Base-by-base conservation (phyloP, 2,888 invertebrate genomes). In the Augiades crinisus region DNA sequence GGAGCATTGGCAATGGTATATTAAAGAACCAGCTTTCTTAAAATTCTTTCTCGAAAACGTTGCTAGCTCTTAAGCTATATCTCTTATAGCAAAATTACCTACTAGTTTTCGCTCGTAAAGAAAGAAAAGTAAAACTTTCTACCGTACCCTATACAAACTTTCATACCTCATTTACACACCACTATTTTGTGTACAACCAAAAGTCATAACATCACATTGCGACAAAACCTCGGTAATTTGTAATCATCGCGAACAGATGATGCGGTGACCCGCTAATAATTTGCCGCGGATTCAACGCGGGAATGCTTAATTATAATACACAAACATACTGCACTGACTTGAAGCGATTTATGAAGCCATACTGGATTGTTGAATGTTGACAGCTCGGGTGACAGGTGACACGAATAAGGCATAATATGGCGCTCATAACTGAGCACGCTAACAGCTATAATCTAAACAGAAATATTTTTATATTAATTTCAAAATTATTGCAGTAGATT, bases 301-400 rank as follows among this genome's bases (percentile, higher is more conserved):
- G 66, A 68, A 67, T 70, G 67, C 67, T 57, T 68, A 65, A 70
- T 70, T 64, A 65, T 66, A 62, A 44, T 41, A 56, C 60, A 59
- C 65, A 66, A 60, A n/a, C 51, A 51, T 34, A 41, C 63, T 62
- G 62, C 62, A 63, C 57, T 59, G 61, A 61, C 61, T 59, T 59
- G 46, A 54, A 50, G 54, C 62, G 61, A 68, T 68, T 67, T 68
- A 68, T 57, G 63, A 38, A 24, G 59, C 64, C 68, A 70, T 72
- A 70, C 72, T 70, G 69, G 66, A 63, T 58, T 52, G 60, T 44
- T 58, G 66, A 63, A 58, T 52, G 60, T 44, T 58, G 58, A 58
- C 58, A 56, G 51, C 40, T 16, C 37, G 52, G 43, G 62, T 65
- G 70, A 70, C 65, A 46, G 60, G 69, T 65, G 62, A 58, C 55